These are phyloP conservation scores for Ophthalmolycus amberensis DNA, from an alignment of 2,113 vertebrate species.

Conservation along the genomic window DNA sequence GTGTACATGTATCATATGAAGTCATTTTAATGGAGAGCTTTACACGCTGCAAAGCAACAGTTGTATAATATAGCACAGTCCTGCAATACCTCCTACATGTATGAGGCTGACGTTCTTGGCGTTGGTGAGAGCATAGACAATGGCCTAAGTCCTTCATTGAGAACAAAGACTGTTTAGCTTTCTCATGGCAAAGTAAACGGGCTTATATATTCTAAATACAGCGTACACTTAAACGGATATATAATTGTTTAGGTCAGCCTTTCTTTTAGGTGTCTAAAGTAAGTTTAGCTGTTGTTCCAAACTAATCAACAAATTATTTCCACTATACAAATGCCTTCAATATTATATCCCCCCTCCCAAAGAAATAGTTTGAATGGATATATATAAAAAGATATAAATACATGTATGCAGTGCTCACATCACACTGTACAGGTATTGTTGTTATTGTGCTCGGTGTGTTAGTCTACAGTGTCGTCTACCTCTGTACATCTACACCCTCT, in stretches of 20 bases:
- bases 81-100: neutral
- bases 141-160: too few species aligned
- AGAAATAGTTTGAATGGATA: neutral
- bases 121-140: too few species aligned
- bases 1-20: neutral
- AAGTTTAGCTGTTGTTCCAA: too few species aligned
- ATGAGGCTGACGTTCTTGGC: neutral
- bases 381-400: neutral
- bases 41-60: neutral
- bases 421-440: neutral
- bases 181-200: too few species aligned
- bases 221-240: too few species aligned
- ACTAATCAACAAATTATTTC: neutral
- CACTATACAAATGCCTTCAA: neutral
- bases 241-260: too few species aligned
- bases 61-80: neutral
- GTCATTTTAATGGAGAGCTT: neutral
- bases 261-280: too few species aligned
- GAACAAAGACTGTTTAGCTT: too few species aligned
- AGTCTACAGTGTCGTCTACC: neutral
- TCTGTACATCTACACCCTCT: neutral
- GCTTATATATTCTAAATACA: too few species aligned
- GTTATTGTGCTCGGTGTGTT: neutral
- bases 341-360: neutral
- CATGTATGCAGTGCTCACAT: neutral